Conservation (phyloP, 2,888 invertebrate species). For the Ischnus inquisitorius region DNA sequence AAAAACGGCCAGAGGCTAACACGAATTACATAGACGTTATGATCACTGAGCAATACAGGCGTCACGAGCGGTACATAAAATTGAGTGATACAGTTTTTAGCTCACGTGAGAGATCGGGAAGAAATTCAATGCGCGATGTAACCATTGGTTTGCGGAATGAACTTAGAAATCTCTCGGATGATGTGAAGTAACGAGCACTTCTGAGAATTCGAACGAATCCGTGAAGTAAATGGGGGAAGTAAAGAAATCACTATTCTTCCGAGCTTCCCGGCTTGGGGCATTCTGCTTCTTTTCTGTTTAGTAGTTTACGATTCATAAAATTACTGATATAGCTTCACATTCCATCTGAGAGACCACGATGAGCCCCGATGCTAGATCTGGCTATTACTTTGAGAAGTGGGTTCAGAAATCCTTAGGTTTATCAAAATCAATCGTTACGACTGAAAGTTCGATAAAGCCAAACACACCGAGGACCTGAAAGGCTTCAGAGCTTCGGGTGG, state of each 20-base stretch:
- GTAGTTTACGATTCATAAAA: background rate
- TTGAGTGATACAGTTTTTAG: slow-evolving; percentile 48
- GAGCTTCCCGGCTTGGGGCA: background rate
- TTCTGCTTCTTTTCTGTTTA: background rate
- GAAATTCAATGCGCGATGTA: background rate
- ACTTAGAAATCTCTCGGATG: background rate
- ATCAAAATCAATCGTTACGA: background rate
- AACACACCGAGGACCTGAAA: background rate
- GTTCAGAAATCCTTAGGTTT: background rate
- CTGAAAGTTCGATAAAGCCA: background rate
- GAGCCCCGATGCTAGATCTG: background rate
- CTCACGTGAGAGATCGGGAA: slow-evolving; percentile 2
- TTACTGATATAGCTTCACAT: background rate
- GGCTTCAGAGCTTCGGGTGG: no score
- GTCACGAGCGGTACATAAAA: slow-evolving; percentile 37
- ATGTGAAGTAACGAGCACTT: background rate
- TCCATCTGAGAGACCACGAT: background rate
- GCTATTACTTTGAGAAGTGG: slow-evolving; percentile 18
- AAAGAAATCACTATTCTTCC: background rate
- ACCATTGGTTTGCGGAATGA: slow-evolving; percentile 19
- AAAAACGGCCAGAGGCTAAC: slow-evolving; percentile 40
- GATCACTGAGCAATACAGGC: slow-evolving; percentile 47
- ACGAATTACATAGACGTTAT: slow-evolving; percentile 46
- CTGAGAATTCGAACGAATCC: background rate
- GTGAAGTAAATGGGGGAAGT: background rate